Conservation (phyloP, 1,140 invertebrate genomes). For the Caenorhabditis inopinata region DNA sequence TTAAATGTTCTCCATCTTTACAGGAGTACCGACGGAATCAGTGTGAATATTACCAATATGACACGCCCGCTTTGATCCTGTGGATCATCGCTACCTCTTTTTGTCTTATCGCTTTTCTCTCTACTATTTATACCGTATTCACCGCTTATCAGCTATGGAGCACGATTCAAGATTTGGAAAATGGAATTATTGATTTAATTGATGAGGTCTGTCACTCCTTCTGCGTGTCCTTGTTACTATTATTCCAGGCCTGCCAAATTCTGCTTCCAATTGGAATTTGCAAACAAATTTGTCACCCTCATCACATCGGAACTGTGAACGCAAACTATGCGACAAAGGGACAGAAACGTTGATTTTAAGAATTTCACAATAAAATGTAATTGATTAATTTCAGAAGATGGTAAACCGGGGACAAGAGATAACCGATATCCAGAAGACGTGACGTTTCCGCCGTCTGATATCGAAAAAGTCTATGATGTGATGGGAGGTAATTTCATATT, state of each 20-base stretch:
- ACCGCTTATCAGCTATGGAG: background rate
- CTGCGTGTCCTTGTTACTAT: too few species aligned
- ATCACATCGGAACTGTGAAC: background rate
- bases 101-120: background rate
- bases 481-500: slow-evolving; percentile 24
- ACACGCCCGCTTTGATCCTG: background rate
- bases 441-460: slow-evolving; percentile 5
- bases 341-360: background rate
- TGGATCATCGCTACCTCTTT: background rate
- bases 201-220: background rate
- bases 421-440: slow-evolving; percentile 29
- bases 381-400: background rate
- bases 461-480: background rate
- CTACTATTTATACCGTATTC: background rate
- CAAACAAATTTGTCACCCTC: slow-evolving; percentile 3
- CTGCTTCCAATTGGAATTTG: background rate
- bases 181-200: slow-evolving; percentile 8
- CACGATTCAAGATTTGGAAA: slow-evolving; percentile 1
- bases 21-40: too few species aligned
- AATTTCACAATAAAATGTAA: background rate
- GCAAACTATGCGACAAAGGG: background rate
- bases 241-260: background rate
- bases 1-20: too few species aligned
- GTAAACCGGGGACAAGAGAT: background rate
- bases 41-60: background rate